Evolutionary conservation across 2,888 invertebrate genomes (phyloP).

Genomic region (Aphelenchoides bicaudatus): DNA sequence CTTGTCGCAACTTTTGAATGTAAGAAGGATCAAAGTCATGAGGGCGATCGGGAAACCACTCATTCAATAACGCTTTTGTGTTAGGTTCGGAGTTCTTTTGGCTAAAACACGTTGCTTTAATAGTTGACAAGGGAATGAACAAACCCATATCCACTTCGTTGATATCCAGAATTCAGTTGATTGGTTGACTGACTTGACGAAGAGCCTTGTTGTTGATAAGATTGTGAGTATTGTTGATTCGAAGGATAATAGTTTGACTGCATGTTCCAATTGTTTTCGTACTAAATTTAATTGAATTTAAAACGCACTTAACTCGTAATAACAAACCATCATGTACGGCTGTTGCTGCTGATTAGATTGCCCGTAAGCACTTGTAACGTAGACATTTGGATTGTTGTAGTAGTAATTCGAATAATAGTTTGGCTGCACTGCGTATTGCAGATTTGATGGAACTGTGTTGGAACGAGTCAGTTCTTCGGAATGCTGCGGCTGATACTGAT

Average conservation of each 20-base stretch:
- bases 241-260: too few species aligned
- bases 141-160: not conserved
- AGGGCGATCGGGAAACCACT: conserved; percentile 10
- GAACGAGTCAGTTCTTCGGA: conserved; percentile 1
- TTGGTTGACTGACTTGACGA: not conserved
- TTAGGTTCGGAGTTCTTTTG: too few species aligned
- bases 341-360: not conserved
- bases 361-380: not conserved
- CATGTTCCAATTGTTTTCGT: conserved; percentile 1
- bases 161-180: not conserved
- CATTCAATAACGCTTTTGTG: too few species aligned
- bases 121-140: too few species aligned
- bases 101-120: too few species aligned
- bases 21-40: conserved; percentile 9
- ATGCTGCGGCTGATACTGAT: not conserved
- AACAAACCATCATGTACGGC: conserved; percentile 8
- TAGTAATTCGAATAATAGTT: not conserved
- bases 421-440: conserved; percentile 7
- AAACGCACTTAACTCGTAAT: not conserved
- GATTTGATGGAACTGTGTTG: conserved; percentile 15
- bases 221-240: not conserved
- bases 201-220: not conserved
- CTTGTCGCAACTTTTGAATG: not conserved
- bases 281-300: not conserved
- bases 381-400: not conserved